A percentile compares a stretch with the other conserved stretches of the same genome.
These are phyloP conservation scores for Teleopsis dalmanni DNA, from an alignment of 1,140 invertebrate genomes.

Conservation along the genomic window DNA sequence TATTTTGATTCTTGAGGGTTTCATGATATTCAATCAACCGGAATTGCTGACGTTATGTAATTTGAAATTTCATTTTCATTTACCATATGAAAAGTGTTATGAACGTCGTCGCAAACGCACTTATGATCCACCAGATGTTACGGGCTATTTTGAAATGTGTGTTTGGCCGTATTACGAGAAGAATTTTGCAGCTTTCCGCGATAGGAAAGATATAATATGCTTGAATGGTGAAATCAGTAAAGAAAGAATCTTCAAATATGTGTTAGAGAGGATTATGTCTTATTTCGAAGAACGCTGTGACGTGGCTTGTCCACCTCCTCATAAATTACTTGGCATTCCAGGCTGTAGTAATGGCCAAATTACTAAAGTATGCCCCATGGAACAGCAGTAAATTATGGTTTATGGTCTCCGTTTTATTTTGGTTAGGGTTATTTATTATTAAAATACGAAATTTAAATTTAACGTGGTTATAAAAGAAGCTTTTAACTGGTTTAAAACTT, in stretches of 20 bases:
- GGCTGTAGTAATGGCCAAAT: constrained; percentile 10
- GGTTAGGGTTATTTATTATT: not conserved
- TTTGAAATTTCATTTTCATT: constrained; percentile 63
- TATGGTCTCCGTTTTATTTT: too few species aligned
- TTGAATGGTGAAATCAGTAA: constrained; percentile 38
- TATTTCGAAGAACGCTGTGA: constrained; percentile 41
- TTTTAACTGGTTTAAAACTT: too few species aligned
- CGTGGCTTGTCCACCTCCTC: constrained; percentile 32
- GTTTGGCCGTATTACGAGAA: constrained; percentile 66
- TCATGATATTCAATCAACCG: constrained; percentile 64
- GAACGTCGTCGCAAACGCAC: constrained; percentile 51
- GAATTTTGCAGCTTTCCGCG: constrained; percentile 36
- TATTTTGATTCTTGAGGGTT: constrained; percentile 67
- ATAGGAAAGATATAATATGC: constrained; percentile 38
- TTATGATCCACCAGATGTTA: constrained; percentile 71
- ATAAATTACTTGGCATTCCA: constrained; percentile 32
- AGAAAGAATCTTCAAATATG: constrained; percentile 39
- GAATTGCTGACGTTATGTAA: constrained; percentile 58
- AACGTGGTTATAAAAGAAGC: too few species aligned
- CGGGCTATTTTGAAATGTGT: constrained; percentile 68
- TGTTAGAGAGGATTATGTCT: constrained; percentile 32
- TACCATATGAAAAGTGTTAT: constrained; percentile 59
- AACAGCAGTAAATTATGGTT: constrained; percentile 25
- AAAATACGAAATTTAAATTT: too few species aligned
- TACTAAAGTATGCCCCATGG: constrained; percentile 34